phyloP scores from a whole-genome alignment of 2,797 vertebrate species.

The Botia kubotai region DNA sequence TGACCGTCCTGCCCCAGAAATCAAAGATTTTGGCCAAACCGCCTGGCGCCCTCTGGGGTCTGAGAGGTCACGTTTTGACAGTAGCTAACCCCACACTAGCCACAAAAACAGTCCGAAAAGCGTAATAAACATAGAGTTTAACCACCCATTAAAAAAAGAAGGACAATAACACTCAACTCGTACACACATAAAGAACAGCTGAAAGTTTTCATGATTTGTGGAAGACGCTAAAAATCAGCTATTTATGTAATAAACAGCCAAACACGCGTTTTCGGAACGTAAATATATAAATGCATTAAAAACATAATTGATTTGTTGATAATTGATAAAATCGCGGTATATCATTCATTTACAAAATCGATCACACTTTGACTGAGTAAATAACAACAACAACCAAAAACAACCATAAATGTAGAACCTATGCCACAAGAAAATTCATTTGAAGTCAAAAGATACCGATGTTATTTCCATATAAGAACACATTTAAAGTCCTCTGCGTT shows the following conservation, averaged over 20 bases:
- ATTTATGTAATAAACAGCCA: not conserved
- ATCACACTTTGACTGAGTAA: not conserved
- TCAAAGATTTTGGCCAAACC: conserved; percentile 71
- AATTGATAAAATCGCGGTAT: not conserved
- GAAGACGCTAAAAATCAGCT: not conserved
- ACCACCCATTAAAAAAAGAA: conserved; percentile 69
- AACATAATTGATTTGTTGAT: not conserved
- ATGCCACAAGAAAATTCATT: conserved; percentile 26
- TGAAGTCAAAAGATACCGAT: conserved; percentile 40
- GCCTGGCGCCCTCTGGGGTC: conserved; percentile 92
- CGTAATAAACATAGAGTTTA: conserved; percentile 79
- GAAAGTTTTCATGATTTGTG: conserved; percentile 17
- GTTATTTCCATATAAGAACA: conserved; percentile 40
- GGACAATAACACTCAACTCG: not conserved
- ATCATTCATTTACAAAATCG: conserved; percentile 1
- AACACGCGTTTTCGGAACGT: not conserved
- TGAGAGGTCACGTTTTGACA: conserved; percentile 85
- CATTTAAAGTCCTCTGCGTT: conserved; percentile 32
- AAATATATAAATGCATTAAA: conserved; percentile 2
- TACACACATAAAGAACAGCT: not conserved
- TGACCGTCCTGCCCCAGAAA: conserved; percentile 57
- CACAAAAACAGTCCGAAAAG: conserved; percentile 77
- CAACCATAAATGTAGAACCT: not conserved
- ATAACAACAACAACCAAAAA: conserved; percentile 23
- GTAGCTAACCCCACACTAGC: conserved; percentile 81